These are phyloP conservation scores for Catharus minimus DNA, from an alignment of 2,113 vertebrate genomes.

Conservation along the genomic window DNA sequence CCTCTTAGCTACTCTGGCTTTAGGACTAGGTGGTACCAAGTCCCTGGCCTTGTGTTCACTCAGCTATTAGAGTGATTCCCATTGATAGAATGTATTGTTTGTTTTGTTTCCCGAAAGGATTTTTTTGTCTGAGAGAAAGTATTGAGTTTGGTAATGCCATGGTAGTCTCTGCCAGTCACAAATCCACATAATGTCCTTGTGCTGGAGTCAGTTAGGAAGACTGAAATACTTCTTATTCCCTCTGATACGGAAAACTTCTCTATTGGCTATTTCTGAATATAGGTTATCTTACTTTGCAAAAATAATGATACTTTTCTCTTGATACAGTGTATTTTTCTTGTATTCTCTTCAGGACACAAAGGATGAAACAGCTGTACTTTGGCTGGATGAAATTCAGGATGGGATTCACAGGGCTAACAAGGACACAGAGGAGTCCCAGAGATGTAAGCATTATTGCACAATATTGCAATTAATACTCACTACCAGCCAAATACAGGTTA, in stretches of 20 bases:
- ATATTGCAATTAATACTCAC: background rate
- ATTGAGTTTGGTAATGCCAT: background rate
- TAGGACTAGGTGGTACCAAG: background rate
- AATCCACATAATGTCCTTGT: background rate
- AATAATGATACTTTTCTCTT: background rate
- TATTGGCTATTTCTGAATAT: background rate
- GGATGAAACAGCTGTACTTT: constrained; percentile 94
- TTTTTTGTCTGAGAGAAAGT: background rate
- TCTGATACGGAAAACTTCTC: background rate
- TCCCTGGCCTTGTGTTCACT: background rate
- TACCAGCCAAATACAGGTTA: background rate
- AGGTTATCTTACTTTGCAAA: background rate
- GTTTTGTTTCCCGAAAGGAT: background rate
- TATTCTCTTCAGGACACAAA: constrained; percentile 82
- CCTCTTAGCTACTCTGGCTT: background rate
- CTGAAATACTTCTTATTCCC: background rate
- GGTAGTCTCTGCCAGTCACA: background rate
- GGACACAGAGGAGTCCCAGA: constrained; percentile 88
- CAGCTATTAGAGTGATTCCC: background rate
- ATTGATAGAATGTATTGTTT: background rate
- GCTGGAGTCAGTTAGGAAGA: background rate
- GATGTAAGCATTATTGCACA: constrained; percentile 76
- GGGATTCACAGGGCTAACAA: constrained; percentile 87
- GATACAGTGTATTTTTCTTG: background rate
- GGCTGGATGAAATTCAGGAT: constrained; percentile 97